Conservation (phyloP, 2,888 invertebrate genomes). For the Ophion ventricosus region DNA sequence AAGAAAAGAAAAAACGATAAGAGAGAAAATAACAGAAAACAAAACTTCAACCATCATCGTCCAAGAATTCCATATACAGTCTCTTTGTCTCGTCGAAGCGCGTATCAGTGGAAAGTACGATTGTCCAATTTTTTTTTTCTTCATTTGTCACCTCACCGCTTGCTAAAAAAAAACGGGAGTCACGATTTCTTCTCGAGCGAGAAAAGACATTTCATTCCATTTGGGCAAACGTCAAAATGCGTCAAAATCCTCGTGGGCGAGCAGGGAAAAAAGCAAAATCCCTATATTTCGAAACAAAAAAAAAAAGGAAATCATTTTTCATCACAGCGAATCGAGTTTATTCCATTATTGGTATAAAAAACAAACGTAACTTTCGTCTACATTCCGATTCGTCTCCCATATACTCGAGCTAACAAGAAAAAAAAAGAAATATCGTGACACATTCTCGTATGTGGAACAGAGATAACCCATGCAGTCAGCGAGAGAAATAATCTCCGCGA, state of each 20-base stretch:
- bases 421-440: neutral
- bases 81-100: conserved; percentile 39
- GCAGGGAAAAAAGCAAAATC: conserved; percentile 7
- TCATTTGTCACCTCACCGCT: conserved; percentile 54
- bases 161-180: conserved; percentile 31
- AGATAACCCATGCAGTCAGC: neutral
- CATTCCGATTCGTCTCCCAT: conserved; percentile 34
- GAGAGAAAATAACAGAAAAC: conserved; percentile 28
- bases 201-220: conserved; percentile 20
- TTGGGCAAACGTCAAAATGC: conserved; percentile 8
- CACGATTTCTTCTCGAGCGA: conserved; percentile 48
- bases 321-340: neutral
- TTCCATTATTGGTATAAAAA: neutral
- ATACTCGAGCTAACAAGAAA: conserved; percentile 19
- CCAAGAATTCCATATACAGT: conserved; percentile 25
- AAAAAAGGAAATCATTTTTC: neutral
- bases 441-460: neutral
- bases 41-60: conserved; percentile 37
- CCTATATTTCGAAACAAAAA: neutral
- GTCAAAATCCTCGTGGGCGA: conserved; percentile 17
- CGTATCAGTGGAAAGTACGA: conserved; percentile 56
- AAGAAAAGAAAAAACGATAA: conserved; percentile 13
- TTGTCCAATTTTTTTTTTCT: conserved; percentile 52
- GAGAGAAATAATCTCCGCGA: conserved; percentile 37
- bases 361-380: conserved; percentile 19